phyloP scores from a whole-genome alignment of 1,140 invertebrate species.

The Drosophila quadrilineata region DNA sequence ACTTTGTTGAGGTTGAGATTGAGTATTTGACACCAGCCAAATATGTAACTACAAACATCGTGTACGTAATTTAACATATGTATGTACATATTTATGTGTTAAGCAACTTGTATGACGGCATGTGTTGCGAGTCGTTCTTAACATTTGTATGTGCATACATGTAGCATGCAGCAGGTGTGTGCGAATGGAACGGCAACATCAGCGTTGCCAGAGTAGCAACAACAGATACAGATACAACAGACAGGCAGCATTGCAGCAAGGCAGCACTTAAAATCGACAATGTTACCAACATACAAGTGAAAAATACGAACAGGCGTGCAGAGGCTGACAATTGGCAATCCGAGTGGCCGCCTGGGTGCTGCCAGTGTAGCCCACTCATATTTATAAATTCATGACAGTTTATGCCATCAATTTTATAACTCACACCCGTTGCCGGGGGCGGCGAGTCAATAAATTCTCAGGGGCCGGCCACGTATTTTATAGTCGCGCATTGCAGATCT shows the following conservation, averaged over 20 bases:
- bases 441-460: conserved; percentile 79
- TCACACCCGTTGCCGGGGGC: conserved; percentile 67
- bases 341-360: neutral
- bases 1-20: conserved; percentile 33
- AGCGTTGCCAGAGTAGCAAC: conserved; percentile 58
- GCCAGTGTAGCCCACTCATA: conserved; percentile 42
- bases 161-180: conserved; percentile 17
- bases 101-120: neutral
- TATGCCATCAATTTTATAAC: conserved; percentile 80
- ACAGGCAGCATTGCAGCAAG: conserved; percentile 44
- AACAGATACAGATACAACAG: conserved; percentile 21
- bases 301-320: conserved; percentile 55
- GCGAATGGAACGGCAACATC: conserved; percentile 41
- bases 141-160: too few species aligned
- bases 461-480: conserved; percentile 73
- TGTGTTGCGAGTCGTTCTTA: conserved; percentile 13
- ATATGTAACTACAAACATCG: neutral
- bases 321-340: conserved; percentile 11
- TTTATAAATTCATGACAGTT: conserved; percentile 75
- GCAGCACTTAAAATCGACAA: conserved; percentile 54
- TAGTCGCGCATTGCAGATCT: conserved; percentile 81
- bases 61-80: neutral
- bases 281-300: conserved; percentile 77
- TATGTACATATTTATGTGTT: conserved; percentile 4
- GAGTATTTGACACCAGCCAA: neutral